phyloP scores from a whole-genome alignment of 1,140 invertebrate species.

The Caerostris darwini region DNA sequence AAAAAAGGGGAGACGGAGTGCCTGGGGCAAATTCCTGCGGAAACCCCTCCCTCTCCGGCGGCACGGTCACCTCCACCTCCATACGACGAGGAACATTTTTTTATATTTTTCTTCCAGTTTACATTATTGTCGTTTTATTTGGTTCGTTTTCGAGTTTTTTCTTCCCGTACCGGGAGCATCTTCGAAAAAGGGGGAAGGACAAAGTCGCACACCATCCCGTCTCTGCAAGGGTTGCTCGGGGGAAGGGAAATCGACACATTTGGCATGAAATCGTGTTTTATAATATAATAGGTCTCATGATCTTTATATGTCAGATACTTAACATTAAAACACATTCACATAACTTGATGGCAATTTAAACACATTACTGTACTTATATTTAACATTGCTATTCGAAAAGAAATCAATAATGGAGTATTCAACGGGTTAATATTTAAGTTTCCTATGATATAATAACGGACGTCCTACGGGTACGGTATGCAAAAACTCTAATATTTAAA shows the following conservation, averaged over 20 bases:
- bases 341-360: too few species aligned
- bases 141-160: constrained; percentile 27
- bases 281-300: neutral
- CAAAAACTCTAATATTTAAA: too few species aligned
- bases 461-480: too few species aligned
- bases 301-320: too few species aligned
- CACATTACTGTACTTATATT: too few species aligned
- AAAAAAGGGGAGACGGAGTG: constrained; percentile 29
- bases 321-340: too few species aligned
- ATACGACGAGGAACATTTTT: neutral
- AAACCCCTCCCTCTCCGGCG: constrained; percentile 5
- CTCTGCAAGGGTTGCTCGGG: constrained; percentile 35
- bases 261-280: neutral
- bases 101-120: neutral
- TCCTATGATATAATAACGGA: too few species aligned
- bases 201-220: neutral
- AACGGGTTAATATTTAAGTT: too few species aligned
- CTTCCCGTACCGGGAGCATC: neutral
- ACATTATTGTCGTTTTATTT: constrained; percentile 11
- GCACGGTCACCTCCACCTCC: neutral
- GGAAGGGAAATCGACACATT: neutral
- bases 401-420: too few species aligned
- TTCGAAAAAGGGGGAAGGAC: neutral
- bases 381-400: too few species aligned
- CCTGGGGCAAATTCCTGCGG: constrained; percentile 11